Evolutionary conservation across 2,113 vertebrate genomes (phyloP).

Genomic region (Piaya cayana): DNA sequence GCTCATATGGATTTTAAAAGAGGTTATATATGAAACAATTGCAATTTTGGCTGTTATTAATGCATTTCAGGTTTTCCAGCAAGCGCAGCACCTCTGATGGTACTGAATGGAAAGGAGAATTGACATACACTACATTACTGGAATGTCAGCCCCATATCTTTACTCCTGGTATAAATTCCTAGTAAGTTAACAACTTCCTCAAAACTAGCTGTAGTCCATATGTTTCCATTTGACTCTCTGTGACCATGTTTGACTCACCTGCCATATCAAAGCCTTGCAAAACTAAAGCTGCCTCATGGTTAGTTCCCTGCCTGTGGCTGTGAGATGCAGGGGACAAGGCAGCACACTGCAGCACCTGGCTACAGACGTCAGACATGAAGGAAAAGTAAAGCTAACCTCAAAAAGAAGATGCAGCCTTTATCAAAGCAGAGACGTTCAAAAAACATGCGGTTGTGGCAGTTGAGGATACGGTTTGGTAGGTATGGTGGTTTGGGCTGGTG

Average conservation of each 20-base stretch:
- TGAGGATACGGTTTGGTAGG: too few relatives aligned
- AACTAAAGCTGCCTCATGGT: background rate
- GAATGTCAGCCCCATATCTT: background rate
- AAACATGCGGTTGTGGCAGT: too few relatives aligned
- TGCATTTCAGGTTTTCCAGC: background rate
- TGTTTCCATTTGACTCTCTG: background rate
- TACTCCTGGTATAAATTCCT: background rate
- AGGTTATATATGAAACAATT: background rate
- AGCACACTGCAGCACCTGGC: background rate
- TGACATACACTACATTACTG: background rate
- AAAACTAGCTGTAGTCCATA: background rate
- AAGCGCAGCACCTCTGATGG: background rate
- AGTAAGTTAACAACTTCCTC: background rate
- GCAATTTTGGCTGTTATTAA: background rate
- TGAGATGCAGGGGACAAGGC: background rate
- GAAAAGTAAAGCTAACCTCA: background rate
- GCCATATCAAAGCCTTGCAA: background rate
- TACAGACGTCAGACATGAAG: background rate
- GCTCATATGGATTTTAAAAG: background rate
- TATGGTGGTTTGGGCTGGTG: too few relatives aligned
- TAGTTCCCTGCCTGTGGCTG: background rate
- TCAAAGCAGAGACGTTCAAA: background rate
- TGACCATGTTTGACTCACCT: fast-evolving
- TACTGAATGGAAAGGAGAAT: background rate
- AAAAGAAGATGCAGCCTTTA: background rate